Conservation (phyloP, 1,140 invertebrate species). For the Platorchestia sp. region DNA sequence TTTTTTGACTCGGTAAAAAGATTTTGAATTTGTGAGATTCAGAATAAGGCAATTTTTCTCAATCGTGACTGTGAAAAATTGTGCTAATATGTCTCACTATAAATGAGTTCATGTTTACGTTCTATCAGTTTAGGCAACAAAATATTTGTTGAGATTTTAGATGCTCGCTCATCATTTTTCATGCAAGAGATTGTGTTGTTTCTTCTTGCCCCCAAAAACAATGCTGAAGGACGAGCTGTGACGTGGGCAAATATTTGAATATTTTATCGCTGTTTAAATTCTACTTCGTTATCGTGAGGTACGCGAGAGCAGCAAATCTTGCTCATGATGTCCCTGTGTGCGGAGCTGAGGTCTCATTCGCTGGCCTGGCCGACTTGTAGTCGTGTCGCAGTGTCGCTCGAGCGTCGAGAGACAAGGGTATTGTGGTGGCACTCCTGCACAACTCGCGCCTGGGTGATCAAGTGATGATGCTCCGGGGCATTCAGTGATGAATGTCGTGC, state of each 20-base stretch:
- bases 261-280: background rate
- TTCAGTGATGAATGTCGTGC: background rate
- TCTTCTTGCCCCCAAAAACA: too few species aligned
- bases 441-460: background rate
- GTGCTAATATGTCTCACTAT: background rate
- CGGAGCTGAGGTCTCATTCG: background rate
- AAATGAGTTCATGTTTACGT: background rate
- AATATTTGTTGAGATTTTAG: background rate
- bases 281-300: background rate
- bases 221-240: too few species aligned
- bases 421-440: background rate
- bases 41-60: too few species aligned
- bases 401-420: background rate
- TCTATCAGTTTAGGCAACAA: background rate
- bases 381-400: background rate
- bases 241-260: background rate
- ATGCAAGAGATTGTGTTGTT: background rate
- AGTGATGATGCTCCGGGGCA: background rate
- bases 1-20: background rate
- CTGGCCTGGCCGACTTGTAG: background rate
- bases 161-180: background rate
- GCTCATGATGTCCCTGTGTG: background rate
- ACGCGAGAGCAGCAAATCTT: background rate
- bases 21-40: background rate
- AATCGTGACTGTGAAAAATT: too few species aligned